phyloP scores from a whole-genome alignment of 2,888 invertebrate genomes.

The Chymomyza fuscimana region DNA sequence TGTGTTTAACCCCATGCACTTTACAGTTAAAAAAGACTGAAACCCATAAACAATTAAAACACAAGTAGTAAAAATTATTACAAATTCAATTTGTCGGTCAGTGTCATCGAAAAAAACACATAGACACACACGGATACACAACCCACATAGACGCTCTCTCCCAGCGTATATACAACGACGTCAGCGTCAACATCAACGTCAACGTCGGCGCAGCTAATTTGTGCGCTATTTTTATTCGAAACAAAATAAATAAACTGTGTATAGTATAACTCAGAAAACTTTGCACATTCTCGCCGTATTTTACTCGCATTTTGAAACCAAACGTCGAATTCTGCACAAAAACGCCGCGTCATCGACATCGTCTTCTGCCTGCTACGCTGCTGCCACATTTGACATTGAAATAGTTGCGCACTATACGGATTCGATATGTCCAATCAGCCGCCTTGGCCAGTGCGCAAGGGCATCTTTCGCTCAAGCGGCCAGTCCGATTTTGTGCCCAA shows the following conservation, averaged over 20 bases:
- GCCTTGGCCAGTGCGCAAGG: conserved; percentile 88
- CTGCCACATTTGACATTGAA: conserved; percentile 33
- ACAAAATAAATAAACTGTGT: conserved; percentile 54
- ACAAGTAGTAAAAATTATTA: conserved; percentile 21
- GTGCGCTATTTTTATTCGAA: conserved; percentile 70
- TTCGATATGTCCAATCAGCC: conserved; percentile 82
- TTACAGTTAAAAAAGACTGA: background rate
- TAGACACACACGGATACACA: conserved; percentile 2
- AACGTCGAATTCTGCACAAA: conserved; percentile 18
- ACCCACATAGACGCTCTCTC: background rate
- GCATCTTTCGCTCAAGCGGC: conserved; percentile 80
- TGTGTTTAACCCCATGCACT: conserved; percentile 21
- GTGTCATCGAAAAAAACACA: conserved; percentile 36
- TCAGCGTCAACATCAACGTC: conserved; percentile 38
- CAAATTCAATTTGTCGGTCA: conserved; percentile 58
- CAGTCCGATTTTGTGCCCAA: conserved; percentile 79
- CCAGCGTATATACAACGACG: background rate
- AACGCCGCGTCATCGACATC: conserved; percentile 17
- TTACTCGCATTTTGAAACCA: conserved; percentile 23
- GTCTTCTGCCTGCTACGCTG: conserved; percentile 20
- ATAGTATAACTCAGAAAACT: conserved; percentile 24
- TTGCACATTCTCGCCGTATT: conserved; percentile 33
- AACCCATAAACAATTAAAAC: conserved; percentile 11
- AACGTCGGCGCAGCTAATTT: conserved; percentile 54
- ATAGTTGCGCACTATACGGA: background rate